A percentile compares a stretch with the other conserved stretches of the same genome.
Evolutionary conservation across 37 sponge, comb jelly and placozoan genomes (phyloP).

Genomic region (Petrosia ficiformis): DNA sequence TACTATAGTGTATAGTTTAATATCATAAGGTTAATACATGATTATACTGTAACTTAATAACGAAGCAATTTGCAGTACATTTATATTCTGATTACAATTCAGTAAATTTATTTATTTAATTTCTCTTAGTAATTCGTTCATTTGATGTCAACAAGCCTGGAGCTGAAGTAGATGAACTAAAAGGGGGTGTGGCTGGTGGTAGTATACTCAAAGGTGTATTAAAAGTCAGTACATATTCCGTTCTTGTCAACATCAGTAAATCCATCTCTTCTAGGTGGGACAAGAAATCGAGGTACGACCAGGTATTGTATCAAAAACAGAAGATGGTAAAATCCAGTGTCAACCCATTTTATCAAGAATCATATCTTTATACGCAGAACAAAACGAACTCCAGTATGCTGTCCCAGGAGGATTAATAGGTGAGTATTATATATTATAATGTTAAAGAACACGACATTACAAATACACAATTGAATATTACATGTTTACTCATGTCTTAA

Average conservation of each 20-base stretch:
- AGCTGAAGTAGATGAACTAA: constrained; percentile 92
- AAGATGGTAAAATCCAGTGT: constrained; percentile 86
- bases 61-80: background rate
- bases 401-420: constrained; percentile 97
- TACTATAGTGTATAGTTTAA: background rate
- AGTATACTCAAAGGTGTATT: constrained; percentile 93
- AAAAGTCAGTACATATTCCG: constrained; percentile 36
- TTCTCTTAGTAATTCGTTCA: constrained; percentile 82
- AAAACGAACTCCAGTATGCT: constrained; percentile 94
- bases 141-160: constrained; percentile 99
- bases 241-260: background rate
- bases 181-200: constrained; percentile 99
- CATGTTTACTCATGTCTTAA: too few species aligned
- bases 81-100: background rate
- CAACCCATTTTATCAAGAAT: constrained; percentile 82
- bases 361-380: constrained; percentile 85
- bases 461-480: too few species aligned
- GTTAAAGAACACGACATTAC: too few species aligned
- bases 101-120: background rate
- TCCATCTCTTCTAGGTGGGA: constrained; percentile 57
- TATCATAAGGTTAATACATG: background rate
- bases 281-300: constrained; percentile 97
- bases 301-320: constrained; percentile 87
- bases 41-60: too few species aligned
- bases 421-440: constrained; percentile 10